phyloP scores from a whole-genome alignment of 2,888 invertebrate species.

The Mesorhabditis belari region DNA sequence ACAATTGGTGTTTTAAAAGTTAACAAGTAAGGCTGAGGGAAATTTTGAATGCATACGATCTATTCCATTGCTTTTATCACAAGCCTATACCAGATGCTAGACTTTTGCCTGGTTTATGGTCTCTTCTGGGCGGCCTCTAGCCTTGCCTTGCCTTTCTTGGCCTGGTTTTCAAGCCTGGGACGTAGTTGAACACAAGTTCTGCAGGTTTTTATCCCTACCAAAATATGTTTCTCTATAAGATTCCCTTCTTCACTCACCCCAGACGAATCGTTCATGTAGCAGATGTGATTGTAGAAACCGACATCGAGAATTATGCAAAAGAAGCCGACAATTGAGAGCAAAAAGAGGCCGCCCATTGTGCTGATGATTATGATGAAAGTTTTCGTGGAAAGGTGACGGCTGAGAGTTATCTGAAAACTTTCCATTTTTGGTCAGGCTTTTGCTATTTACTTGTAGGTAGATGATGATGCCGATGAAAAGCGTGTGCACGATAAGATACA shows the following conservation, averaged over 20 bases:
- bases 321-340: conserved; percentile 26
- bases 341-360: conserved; percentile 31
- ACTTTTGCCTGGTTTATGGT: too few relatives aligned
- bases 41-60: too few relatives aligned
- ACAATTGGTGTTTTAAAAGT: too few relatives aligned
- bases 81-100: too few relatives aligned
- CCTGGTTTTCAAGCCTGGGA: conserved; percentile 4
- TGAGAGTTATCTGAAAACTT: background rate
- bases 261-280: conserved; percentile 38
- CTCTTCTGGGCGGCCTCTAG: too few relatives aligned
- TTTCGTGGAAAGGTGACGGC: conserved; percentile 21
- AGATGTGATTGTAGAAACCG: conserved; percentile 44
- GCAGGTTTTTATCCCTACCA: background rate
- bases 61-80: background rate
- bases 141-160: too few relatives aligned
- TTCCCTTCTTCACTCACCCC: conserved; percentile 7
- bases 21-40: too few relatives aligned
- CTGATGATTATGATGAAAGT: conserved; percentile 20
- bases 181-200: background rate
- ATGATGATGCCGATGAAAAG: conserved; percentile 31
- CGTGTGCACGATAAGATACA: conserved; percentile 37
- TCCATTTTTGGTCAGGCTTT: background rate
- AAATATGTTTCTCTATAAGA: too few relatives aligned
- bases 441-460: conserved; percentile 36
- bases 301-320: conserved; percentile 31